These are phyloP conservation scores for Ricordea florida DNA, from an alignment of 92 coral and sea anemone species.

Conservation along the genomic window DNA sequence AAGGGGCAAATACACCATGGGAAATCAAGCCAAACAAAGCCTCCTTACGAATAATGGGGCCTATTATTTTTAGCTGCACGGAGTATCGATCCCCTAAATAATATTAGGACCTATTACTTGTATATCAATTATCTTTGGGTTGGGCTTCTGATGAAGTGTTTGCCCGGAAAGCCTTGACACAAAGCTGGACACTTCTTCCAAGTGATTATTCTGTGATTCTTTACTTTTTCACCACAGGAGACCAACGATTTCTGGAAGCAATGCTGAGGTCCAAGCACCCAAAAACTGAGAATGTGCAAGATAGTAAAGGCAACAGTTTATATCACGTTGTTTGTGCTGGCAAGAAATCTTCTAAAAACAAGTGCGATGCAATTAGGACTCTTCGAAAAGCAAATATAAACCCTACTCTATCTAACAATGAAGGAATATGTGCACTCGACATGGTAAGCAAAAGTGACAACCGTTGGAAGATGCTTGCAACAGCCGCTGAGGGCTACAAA, in stretches of 20 bases:
- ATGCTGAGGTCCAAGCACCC: constrained; percentile 38
- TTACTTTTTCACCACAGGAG: constrained; percentile 43
- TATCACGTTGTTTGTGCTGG: constrained; percentile 59
- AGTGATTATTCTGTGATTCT: not conserved
- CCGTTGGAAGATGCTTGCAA: constrained; percentile 58
- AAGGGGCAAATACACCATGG: too few relatives aligned
- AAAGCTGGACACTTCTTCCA: not conserved
- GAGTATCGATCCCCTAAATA: too few relatives aligned
- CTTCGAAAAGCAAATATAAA: constrained; percentile 58
- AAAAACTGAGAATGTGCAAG: constrained; percentile 40
- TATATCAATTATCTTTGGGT: too few relatives aligned
- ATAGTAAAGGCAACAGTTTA: constrained; percentile 42
- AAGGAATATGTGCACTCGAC: constrained; percentile 31
- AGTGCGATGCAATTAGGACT: constrained; percentile 43
- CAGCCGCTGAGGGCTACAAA: constrained; percentile 30
- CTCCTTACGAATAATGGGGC: too few relatives aligned
- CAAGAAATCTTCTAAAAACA: constrained; percentile 2
- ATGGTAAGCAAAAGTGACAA: constrained; percentile 18
- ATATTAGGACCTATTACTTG: too few relatives aligned
- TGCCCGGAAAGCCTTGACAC: too few relatives aligned
- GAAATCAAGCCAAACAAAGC: too few relatives aligned
- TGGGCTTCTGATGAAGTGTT: too few relatives aligned
- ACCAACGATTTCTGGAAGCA: constrained; percentile 23
- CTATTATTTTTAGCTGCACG: too few relatives aligned
- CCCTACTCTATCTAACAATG: constrained; percentile 51